These are phyloP conservation scores for Drosophila kikkawai DNA, from an alignment of 1,140 invertebrate species.

Conservation along the genomic window DNA sequence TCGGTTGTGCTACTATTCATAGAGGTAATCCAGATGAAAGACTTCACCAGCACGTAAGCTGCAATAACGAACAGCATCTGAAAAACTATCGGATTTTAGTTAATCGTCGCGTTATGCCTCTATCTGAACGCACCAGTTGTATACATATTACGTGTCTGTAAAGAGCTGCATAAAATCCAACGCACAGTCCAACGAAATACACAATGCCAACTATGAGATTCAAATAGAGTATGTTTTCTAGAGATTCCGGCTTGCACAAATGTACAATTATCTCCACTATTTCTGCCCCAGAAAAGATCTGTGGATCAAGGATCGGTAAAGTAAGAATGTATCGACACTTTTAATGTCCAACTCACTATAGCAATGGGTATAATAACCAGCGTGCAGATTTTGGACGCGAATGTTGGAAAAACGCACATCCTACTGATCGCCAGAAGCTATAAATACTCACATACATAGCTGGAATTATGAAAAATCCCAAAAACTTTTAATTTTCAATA, in stretches of 20 bases:
- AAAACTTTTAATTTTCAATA: not conserved
- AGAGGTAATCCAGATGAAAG: slow-evolving; percentile 1
- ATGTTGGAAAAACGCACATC: slow-evolving; percentile 35
- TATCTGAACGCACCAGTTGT: not conserved
- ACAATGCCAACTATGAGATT: rapidly evolving
- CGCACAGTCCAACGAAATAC: not conserved
- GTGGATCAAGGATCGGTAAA: not conserved
- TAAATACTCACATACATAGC: not conserved
- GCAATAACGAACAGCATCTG: slow-evolving; percentile 32
- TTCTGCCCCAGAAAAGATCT: not conserved
- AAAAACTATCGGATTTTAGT: not conserved
- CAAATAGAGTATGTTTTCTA: not conserved
- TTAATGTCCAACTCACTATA: slow-evolving; percentile 25
- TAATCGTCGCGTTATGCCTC: not conserved
- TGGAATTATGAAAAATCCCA: not conserved
- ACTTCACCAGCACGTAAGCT: slow-evolving; percentile 24
- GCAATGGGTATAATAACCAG: not conserved
- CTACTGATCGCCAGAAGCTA: not conserved
- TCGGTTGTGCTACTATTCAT: not conserved
- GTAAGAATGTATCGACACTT: not conserved
- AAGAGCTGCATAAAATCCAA: not conserved
- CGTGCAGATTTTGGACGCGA: not conserved
- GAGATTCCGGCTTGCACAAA: rapidly evolving
- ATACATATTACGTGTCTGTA: not conserved
- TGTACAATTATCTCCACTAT: not conserved